Percentiles rank a stretch among this genome's conserved stretches.
Conservation (phyloP, 2,888 invertebrate species). For the Carcina quercana region DNA sequence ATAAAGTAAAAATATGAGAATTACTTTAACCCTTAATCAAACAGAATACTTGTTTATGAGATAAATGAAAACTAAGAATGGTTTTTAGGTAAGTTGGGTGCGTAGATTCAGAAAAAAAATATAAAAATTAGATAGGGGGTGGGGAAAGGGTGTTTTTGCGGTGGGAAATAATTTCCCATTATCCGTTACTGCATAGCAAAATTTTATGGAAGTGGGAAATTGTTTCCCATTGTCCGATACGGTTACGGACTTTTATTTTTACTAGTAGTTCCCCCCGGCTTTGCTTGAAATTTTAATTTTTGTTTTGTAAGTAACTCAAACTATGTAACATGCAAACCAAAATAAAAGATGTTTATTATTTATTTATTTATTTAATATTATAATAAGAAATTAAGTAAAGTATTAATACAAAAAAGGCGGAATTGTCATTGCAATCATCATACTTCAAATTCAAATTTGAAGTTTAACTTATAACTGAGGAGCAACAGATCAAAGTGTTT, state of each 20-base stretch:
- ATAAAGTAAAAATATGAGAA: too few relatives aligned
- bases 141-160: slow-evolving; percentile 3
- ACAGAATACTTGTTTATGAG: background rate
- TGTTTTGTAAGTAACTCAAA: background rate
- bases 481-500: too few relatives aligned
- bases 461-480: background rate
- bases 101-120: slow-evolving; percentile 1
- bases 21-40: slow-evolving; percentile 5
- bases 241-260: slow-evolving; percentile 3
- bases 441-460: background rate
- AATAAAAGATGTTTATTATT: too few relatives aligned
- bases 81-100: slow-evolving; percentile 1
- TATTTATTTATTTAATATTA: too few relatives aligned
- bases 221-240: slow-evolving; percentile 15
- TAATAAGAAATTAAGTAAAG: too few relatives aligned
- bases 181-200: slow-evolving; percentile 8
- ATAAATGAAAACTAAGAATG: slow-evolving; percentile 1
- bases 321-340: too few relatives aligned
- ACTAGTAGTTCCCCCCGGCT: background rate
- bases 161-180: slow-evolving; percentile 17
- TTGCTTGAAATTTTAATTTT: background rate
- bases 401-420: too few relatives aligned
- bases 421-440: background rate
- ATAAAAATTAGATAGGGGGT: background rate
- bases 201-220: slow-evolving; percentile 13